Conservation (phyloP, 2,888 invertebrate genomes). For the Drosophila mercatorum region DNA sequence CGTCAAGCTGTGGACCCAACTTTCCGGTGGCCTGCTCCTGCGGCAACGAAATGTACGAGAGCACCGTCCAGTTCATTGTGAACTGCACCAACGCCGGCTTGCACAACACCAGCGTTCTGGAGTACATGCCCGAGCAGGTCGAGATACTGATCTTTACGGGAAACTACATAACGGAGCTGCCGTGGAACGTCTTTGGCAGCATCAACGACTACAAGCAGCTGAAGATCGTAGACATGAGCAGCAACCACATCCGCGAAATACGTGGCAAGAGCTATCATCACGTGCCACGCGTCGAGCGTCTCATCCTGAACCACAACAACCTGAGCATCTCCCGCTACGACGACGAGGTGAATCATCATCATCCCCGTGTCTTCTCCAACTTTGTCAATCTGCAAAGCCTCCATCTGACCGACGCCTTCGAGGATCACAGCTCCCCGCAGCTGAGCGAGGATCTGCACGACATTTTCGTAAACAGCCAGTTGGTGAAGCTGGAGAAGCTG, state of each 20-base stretch:
- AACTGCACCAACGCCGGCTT: conserved; percentile 90
- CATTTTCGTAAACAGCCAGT: conserved; percentile 89
- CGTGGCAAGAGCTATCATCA: conserved; percentile 91
- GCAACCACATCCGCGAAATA: conserved; percentile 89
- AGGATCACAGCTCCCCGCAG: conserved; percentile 87
- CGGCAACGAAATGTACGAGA: conserved; percentile 86
- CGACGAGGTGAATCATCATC: conserved; percentile 87
- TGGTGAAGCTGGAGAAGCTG: conserved; percentile 88
- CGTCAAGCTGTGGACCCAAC: conserved; percentile 84
- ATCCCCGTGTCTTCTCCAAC: conserved; percentile 89
- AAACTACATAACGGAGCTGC: conserved; percentile 88
- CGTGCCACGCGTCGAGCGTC: conserved; percentile 88
- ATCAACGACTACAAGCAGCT: conserved; percentile 86
- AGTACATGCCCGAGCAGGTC: conserved; percentile 88
- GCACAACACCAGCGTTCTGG: conserved; percentile 86
- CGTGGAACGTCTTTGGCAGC: conserved; percentile 90
- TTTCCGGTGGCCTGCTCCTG: conserved; percentile 86
- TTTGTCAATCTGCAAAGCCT: conserved; percentile 89
- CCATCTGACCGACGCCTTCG: conserved; percentile 90
- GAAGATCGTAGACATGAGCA: conserved; percentile 90
- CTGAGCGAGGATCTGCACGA: conserved; percentile 89
- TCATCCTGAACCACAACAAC: conserved; percentile 90
- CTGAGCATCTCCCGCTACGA: conserved; percentile 87
- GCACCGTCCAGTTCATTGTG: conserved; percentile 86
- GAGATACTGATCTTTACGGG: conserved; percentile 90